phyloP scores from a whole-genome alignment of 2,797 vertebrate genomes.

The Semotilus atromaculatus region DNA sequence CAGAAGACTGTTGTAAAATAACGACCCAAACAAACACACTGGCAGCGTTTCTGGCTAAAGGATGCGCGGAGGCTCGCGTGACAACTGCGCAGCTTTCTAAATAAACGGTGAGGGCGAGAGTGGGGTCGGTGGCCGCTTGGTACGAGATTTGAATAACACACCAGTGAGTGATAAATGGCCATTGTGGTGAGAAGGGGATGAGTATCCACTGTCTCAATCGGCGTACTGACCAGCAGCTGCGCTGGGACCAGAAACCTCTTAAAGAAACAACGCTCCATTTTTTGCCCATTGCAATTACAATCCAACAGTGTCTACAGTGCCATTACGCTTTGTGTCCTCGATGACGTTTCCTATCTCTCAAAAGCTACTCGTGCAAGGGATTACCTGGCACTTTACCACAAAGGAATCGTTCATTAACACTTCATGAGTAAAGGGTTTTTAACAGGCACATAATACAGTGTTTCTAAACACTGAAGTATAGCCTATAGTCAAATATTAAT shows the following conservation, averaged over 20 bases:
- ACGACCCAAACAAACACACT: constrained; percentile 74
- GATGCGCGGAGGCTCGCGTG: constrained; percentile 85
- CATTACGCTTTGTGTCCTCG: constrained; percentile 59
- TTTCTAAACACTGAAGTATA: neutral
- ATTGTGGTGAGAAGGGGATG: constrained; percentile 95
- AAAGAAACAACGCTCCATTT: constrained; percentile 87
- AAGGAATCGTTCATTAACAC: constrained; percentile 52
- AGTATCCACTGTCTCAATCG: constrained; percentile 89
- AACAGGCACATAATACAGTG: constrained; percentile 17
- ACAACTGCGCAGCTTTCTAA: constrained; percentile 87
- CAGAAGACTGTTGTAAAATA: constrained; percentile 46
- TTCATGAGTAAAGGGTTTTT: constrained; percentile 42
- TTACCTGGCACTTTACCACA: constrained; percentile 61
- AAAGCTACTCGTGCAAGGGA: constrained; percentile 51
- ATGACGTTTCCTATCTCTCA: constrained; percentile 54
- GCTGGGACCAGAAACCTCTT: constrained; percentile 87
- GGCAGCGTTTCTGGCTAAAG: constrained; percentile 70
- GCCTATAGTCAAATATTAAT: neutral
- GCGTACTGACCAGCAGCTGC: constrained; percentile 83
- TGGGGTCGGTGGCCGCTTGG: constrained; percentile 91
- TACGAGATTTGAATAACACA: constrained; percentile 97
- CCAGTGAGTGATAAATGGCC: constrained; percentile 95
- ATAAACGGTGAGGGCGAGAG: constrained; percentile 81
- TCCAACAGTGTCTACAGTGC: constrained; percentile 64
- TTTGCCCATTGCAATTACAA: constrained; percentile 64